Base-by-base conservation (phyloP, 2,113 vertebrate genomes). In the Tychaedon coryphoeus region DNA sequence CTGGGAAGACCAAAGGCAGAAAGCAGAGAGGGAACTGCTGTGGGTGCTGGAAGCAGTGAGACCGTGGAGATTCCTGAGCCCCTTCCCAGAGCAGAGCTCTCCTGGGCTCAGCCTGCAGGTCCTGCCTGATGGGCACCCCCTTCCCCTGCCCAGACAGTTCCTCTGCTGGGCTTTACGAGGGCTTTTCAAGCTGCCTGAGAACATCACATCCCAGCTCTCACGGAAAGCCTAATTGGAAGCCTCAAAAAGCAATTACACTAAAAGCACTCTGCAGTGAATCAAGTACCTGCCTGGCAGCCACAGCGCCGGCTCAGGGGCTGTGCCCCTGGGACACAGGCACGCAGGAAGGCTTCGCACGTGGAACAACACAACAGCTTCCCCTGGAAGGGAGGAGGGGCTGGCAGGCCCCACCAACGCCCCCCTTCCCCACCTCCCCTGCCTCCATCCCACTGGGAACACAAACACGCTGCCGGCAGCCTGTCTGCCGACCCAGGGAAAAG, bases 181-280 rank as follows among this genome's bases (percentile, higher is more conserved):
- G 50, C 36, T 65, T 51, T 60, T 34, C 34, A 23, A 75, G 71
- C 53, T 69, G 76, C 90, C 82, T 5, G 66, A 70, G 82, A 82
- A 70, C 71, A 73, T 8, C 14, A 1, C 61, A 79, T 51, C 38
- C 81, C 82, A 70, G 11, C 47, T 56, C 58, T 8, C 74, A 58
- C 0, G 54, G 87, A 50, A 62, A 70, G 62, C 24, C 0, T 77
- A 48, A 73, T 4, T 93, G 90, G 74, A 88, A 90, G 83, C 72
- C 84, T 86, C 69, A 50, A 40, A 69, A 75, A 84, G 90, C 75
- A 90, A 92, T 79, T 72, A 48, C 58, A 71, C 40, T 76, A 64
- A 91, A 95, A 92, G 72, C 45, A 57, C 48, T 79, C 31, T 19
- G 69, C 70, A 94, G 82, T 67, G 72, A 91, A 64, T 56, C 72